A percentile compares a stretch with the other conserved stretches of the same genome.
Evolutionary conservation across 2,113 vertebrate genomes (phyloP).

Genomic region (Tragelaphus imberbis): DNA sequence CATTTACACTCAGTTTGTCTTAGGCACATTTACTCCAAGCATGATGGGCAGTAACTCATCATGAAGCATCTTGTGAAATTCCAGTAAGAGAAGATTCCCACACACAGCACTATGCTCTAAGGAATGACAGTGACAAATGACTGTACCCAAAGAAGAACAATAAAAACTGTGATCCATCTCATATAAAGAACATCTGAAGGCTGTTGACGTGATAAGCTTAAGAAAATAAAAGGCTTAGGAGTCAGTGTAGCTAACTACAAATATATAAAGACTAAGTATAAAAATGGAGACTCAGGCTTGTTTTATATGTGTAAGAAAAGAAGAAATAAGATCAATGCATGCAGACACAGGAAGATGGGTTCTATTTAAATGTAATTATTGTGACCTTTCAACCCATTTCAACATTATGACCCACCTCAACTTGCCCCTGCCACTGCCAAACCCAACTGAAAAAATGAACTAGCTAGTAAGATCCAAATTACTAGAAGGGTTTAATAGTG

Average conservation of each 20-base stretch:
- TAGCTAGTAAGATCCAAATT: neutral
- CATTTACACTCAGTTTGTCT: neutral
- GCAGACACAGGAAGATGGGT: neutral
- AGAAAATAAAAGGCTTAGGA: constrained; percentile 25
- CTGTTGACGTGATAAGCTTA: neutral
- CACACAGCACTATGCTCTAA: neutral
- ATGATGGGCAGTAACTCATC: neutral
- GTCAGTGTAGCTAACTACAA: neutral
- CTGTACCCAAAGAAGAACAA: neutral
- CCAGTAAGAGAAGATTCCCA: neutral
- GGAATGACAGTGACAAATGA: constrained; percentile 20
- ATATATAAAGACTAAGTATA: neutral
- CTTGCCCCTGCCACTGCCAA: neutral
- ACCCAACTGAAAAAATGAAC: neutral
- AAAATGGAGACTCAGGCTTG: neutral
- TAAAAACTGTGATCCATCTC: neutral
- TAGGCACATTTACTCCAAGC: neutral
- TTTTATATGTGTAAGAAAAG: neutral
- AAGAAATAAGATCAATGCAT: neutral
- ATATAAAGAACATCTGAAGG: neutral
- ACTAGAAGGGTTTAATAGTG: neutral
- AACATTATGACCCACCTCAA: neutral
- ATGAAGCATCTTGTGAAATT: neutral
- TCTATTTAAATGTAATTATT: neutral
- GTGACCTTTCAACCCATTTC: neutral